These are phyloP conservation scores for Amblyopsis rosae DNA, from an alignment of 2,113 vertebrate genomes.

Conservation along the genomic window DNA sequence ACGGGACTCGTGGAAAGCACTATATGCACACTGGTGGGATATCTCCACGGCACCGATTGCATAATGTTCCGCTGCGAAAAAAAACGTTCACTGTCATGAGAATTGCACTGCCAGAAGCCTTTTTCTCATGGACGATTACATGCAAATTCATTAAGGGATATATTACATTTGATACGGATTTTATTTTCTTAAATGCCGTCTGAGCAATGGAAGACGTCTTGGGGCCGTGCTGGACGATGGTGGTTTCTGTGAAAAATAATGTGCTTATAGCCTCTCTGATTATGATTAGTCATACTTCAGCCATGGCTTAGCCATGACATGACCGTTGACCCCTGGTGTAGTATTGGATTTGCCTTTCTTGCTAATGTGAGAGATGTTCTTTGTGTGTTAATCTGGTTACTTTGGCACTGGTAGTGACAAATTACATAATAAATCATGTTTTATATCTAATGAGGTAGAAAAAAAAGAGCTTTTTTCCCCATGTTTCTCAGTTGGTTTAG, in stretches of 20 bases:
- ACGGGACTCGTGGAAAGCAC: neutral
- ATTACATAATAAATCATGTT: neutral
- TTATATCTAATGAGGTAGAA: too few relatives aligned
- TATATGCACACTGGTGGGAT: constrained; percentile 1
- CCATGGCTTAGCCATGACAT: neutral
- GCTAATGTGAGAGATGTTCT: neutral
- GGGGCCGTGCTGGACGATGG: constrained; percentile 12
- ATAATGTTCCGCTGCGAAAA: neutral
- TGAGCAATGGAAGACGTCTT: constrained; percentile 26
- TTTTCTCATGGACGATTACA: constrained; percentile 36
- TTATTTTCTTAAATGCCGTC: constrained; percentile 29
- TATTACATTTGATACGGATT: constrained; percentile 32
- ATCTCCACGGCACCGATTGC: neutral
- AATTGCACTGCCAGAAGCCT: constrained; percentile 4
- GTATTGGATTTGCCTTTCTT: neutral
- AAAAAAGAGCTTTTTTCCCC: too few relatives aligned
- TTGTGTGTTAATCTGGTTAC: too few relatives aligned
- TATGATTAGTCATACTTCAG: too few relatives aligned
- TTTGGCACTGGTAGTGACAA: neutral
- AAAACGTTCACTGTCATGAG: constrained; percentile 21
- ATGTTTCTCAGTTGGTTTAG: too few relatives aligned
- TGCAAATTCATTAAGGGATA: constrained; percentile 49
- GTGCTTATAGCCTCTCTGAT: neutral
- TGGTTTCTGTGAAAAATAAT: constrained; percentile 11
- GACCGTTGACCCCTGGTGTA: neutral